Evolutionary conservation across 1,140 invertebrate species (phyloP), one percentile per base, ranked within the genome.

Genomic region (Antheraea pernyi): DNA sequence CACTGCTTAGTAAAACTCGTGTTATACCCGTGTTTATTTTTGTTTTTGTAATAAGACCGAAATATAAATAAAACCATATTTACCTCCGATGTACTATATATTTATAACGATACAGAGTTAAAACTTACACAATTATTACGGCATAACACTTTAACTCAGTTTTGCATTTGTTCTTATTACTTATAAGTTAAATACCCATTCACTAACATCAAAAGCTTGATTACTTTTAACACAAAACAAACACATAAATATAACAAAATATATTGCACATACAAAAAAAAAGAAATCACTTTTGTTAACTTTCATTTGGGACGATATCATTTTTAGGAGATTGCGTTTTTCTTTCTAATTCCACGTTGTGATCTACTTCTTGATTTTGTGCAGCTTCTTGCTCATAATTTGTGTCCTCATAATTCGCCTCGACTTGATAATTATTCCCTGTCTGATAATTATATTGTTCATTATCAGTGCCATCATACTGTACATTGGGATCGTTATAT

Each of bases 371-470:
- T 37, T 76, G 73, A 16, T 83, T 79, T 68, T 68, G 68, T 39
- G 60, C 39, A 37, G 39, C 39, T 16, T 83, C 84, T 75, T 82
- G 80, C 66, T 79, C 73, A 61, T 78, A 83, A 70, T 87, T 79
- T 13, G 78, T 73, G 59, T 76, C 71, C 59, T 86, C 86, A 70
- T 83, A 85, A 69, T 81, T 81, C 67, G 82, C 77, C 53, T 82
- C 78, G n/a, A 46, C 63, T 62, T 80, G 71, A 67, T 89, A 88
- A 66, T 82, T 83, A n/a, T 65, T 77, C 58, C 88, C 85, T 36
- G 77, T 74, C n/a, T 70, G 61, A 67, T 88, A 86, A 69, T 85
- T 84, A 46, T 84, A 82, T 67, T 85, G 65, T 19, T 64, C 46
- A 22, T 61, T 53, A 53, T 16, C 46, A 53, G 46, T 53, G 13